A percentile compares a stretch with the other conserved stretches of the same genome.
These are phyloP conservation scores for Bryconaethiops microstoma DNA, from an alignment of 2,797 vertebrate species.

Conservation along the genomic window DNA sequence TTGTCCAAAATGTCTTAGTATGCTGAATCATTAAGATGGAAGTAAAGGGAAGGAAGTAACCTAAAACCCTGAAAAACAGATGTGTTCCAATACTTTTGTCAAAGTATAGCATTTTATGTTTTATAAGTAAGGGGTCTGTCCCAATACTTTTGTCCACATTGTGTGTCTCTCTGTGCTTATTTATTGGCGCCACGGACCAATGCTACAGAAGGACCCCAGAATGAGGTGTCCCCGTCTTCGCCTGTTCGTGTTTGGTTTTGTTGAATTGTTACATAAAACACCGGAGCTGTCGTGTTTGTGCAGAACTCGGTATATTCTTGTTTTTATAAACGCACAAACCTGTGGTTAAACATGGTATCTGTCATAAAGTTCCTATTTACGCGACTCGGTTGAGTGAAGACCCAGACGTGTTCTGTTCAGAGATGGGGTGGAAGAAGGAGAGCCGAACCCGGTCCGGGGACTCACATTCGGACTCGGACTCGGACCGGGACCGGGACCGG, in stretches of 20 bases:
- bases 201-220: neutral
- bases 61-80: no score
- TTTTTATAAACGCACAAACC: neutral
- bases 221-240: neutral
- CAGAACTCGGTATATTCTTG: no score
- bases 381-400: constrained; percentile 42
- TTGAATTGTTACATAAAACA: neutral
- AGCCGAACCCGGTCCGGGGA: constrained; percentile 53
- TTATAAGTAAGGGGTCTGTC: no score
- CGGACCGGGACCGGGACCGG: constrained; percentile 53
- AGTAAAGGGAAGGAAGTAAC: no score
- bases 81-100: no score
- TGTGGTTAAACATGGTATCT: no score
- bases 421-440: constrained; percentile 46
- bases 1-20: no score
- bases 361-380: constrained; percentile 41
- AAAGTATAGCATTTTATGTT: no score
- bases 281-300: no score
- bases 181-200: neutral
- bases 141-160: no score
- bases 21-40: no score
- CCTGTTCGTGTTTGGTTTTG: neutral
- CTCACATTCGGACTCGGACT: constrained; percentile 46
- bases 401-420: constrained; percentile 23
- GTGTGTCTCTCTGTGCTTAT: neutral